phyloP scores from a whole-genome alignment of 2,797 vertebrate genomes.

The Numenius phaeopus region DNA sequence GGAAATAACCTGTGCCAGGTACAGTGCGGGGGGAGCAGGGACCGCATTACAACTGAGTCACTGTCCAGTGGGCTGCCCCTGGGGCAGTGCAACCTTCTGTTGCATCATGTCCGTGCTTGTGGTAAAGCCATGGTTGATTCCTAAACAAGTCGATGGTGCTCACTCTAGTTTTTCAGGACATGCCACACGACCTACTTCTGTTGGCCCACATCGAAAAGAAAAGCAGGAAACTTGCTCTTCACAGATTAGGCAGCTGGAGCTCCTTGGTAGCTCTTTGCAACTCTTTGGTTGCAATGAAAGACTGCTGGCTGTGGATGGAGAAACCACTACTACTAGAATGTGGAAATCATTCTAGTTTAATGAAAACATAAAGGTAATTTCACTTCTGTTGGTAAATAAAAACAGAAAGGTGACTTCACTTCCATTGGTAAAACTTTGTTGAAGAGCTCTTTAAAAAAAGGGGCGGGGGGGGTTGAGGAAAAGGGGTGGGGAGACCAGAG shows the following conservation, averaged over 20 bases:
- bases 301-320: background rate
- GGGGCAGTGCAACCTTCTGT: background rate
- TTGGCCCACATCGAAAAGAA: background rate
- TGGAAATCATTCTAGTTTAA: background rate
- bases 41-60: background rate
- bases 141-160: background rate
- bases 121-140: background rate
- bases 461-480: accelerated
- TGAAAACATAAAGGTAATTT: background rate
- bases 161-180: background rate
- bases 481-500: background rate
- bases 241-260: background rate
- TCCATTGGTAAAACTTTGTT: background rate
- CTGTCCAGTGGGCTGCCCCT: background rate
- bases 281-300: background rate
- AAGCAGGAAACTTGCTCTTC: background rate
- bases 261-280: background rate
- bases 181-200: accelerated
- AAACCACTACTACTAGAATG: background rate
- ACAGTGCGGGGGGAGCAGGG: background rate
- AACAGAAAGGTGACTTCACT: background rate
- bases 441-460: background rate
- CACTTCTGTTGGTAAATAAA: background rate
- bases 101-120: background rate
- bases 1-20: background rate